Evolutionary conservation across 2,888 invertebrate genomes (phyloP).

Genomic region (Ganaspis brasiliensis): DNA sequence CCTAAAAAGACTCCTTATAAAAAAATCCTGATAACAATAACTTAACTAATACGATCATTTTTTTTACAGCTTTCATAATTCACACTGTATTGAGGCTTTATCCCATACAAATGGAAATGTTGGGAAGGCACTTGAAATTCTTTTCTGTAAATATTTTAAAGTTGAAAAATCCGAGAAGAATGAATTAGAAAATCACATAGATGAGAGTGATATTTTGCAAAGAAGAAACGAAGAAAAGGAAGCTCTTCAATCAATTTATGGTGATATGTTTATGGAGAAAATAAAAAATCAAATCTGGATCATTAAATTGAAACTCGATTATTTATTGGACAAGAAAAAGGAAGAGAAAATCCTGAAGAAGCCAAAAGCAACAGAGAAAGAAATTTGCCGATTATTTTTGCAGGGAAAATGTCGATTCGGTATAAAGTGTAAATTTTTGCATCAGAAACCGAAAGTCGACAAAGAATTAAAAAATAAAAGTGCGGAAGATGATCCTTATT

Average conservation of each 20-base stretch:
- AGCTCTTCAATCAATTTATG: slow-evolving; percentile 90
- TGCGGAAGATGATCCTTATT: slow-evolving; percentile 73
- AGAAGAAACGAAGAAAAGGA: slow-evolving; percentile 88
- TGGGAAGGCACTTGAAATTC: slow-evolving; percentile 87
- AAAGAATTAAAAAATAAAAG: slow-evolving; percentile 74
- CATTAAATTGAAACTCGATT: slow-evolving; percentile 86
- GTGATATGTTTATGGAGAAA: slow-evolving; percentile 86
- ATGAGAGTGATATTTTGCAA: slow-evolving; percentile 83
- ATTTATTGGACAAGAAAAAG: slow-evolving; percentile 83
- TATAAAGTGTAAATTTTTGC: slow-evolving; percentile 88
- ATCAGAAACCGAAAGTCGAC: slow-evolving; percentile 82
- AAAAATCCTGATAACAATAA: too few species aligned
- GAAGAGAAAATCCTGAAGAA: slow-evolving; percentile 77
- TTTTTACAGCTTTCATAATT: slow-evolving; percentile 86
- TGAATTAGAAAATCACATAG: slow-evolving; percentile 76
- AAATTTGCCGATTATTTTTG: slow-evolving; percentile 85
- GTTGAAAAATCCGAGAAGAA: slow-evolving; percentile 79
- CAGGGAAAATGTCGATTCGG: slow-evolving; percentile 88
- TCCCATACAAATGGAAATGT: slow-evolving; percentile 85
- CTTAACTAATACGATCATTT: slow-evolving; percentile 73
- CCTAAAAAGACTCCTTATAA: too few species aligned
- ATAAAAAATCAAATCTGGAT: slow-evolving; percentile 87
- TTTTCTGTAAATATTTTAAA: slow-evolving; percentile 88
- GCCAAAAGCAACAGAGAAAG: slow-evolving; percentile 82
- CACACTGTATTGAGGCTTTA: slow-evolving; percentile 89